Conservation (phyloP, 2,888 invertebrate species). For the Dryobota labecula region DNA sequence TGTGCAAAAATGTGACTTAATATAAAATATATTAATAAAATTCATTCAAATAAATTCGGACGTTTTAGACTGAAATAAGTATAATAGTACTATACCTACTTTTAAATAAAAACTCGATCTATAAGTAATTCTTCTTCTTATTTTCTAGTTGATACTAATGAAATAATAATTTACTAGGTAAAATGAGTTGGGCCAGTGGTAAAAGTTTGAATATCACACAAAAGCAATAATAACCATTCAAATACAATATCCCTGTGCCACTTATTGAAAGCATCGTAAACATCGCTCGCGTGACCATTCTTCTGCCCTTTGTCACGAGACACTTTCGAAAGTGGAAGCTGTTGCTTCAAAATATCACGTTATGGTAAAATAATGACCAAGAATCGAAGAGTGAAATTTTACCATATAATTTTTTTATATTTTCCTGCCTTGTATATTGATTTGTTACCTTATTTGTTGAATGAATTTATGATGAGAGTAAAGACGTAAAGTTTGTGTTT, state of each 20-base stretch:
- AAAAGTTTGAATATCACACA: conserved; percentile 1
- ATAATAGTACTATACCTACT: not conserved
- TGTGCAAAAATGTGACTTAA: no score
- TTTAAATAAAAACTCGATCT: not conserved
- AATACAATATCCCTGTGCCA: conserved; percentile 53
- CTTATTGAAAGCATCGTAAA: conserved; percentile 55
- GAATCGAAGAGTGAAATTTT: conserved; percentile 51
- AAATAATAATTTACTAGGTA: not conserved
- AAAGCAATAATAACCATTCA: conserved; percentile 33
- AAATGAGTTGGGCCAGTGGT: not conserved
- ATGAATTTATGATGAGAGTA: conserved; percentile 32
- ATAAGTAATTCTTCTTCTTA: not conserved
- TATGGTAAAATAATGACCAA: conserved; percentile 62
- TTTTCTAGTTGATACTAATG: not conserved
- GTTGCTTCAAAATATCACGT: conserved; percentile 66
- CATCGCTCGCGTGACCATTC: conserved; percentile 70
- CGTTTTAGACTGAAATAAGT: not conserved
- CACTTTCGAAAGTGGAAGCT: conserved; percentile 68
- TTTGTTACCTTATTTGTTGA: conserved; percentile 47
- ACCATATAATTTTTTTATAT: conserved; percentile 34
- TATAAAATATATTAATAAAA: not conserved
- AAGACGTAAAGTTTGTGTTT: conserved; percentile 23
- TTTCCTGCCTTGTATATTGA: conserved; percentile 28
- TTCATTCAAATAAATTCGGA: not conserved
- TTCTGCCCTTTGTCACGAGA: conserved; percentile 64